Conservation (phyloP, 2,888 invertebrate genomes). For the Drosophila mercatorum region DNA sequence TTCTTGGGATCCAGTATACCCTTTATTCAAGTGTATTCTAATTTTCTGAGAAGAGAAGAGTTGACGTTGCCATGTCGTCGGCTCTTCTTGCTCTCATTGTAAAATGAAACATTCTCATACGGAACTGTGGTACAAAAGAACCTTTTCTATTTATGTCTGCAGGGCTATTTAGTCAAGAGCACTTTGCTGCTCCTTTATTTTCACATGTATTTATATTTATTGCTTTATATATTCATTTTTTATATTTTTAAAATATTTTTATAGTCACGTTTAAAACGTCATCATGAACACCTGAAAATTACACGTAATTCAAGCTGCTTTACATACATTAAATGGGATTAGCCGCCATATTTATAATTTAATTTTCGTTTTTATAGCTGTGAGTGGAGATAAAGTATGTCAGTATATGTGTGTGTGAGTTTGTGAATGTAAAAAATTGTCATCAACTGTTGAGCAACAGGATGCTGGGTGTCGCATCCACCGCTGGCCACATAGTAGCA, state of each 20-base stretch:
- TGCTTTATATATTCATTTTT: not conserved
- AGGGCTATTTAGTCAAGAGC: not conserved
- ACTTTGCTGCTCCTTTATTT: not conserved
- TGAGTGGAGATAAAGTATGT: constrained; percentile 1
- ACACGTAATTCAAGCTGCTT: constrained; percentile 8
- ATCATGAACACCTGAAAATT: not conserved
- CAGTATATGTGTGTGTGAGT: not conserved
- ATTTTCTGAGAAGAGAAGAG: not conserved
- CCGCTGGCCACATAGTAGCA: constrained; percentile 24
- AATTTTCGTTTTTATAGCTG: constrained; percentile 10
- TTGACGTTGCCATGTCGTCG: not conserved
- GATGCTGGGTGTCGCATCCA: constrained; percentile 12
- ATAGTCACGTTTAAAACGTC: not conserved
- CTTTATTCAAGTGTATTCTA: too few relatives aligned
- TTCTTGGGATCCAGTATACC: too few relatives aligned
- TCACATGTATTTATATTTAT: constrained; percentile 1
- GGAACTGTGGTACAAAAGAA: not conserved
- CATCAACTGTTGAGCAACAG: constrained; percentile 32
- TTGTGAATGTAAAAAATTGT: constrained; percentile 1
- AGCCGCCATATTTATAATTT: constrained; percentile 17
- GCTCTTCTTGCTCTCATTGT: too few relatives aligned
- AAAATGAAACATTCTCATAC: not conserved
- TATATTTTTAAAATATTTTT: constrained; percentile 4
- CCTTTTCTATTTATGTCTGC: not conserved
- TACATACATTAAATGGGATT: constrained; percentile 15